Evolutionary conservation across 2,888 invertebrate species (phyloP), one percentile per base, ranked within the genome.

Genomic region (Acronicta psi): DNA sequence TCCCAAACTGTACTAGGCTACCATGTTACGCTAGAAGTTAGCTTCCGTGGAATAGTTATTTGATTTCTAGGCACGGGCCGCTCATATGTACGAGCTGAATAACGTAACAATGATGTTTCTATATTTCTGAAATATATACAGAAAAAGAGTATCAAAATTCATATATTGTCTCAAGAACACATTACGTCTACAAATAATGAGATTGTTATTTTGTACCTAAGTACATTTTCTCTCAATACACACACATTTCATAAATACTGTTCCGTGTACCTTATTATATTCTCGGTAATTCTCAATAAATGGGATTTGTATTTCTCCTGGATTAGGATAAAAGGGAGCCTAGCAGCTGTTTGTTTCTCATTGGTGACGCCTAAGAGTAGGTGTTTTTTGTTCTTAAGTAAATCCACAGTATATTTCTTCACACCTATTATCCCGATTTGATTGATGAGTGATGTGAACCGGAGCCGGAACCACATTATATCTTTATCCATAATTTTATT

Each of bases 151-250:
- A 34, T 34, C 6, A n/a, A 7, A 34, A n/a, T n/a, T n/a, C 1
- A 4, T 7, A 34, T 34, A n/a, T 34, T 34, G n/a, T 34, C 34
- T 34, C 34, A n/a, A n/a, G 34, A 34, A 34, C n/a, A 34, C 34
- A 34, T 34, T n/a, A n/a, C 34, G 7, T 34, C n/a, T 34, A 34
- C 34, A 34, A 34, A 34, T 34, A 34, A 34, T n/a, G 34, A 34
- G 34, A 6, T 1, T 34, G 1, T 34, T 34, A n/a, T 34, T 34
- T n/a, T 34, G n/a, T 34, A n/a, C n/a, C n/a, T n/a, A 34, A 34
- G 34, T n/a, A 34, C 13, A n/a, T n/a, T 34, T 34, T 31, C 34
- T 34, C 7, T n/a, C 13, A 3, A n/a, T 34, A n/a, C 34, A 34
- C n/a, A 25, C 25, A 31, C 11, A n/a, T 34, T 34, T 34, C 29